Conservation (phyloP, 2,888 invertebrate species). For the Celastrina argiolus region DNA sequence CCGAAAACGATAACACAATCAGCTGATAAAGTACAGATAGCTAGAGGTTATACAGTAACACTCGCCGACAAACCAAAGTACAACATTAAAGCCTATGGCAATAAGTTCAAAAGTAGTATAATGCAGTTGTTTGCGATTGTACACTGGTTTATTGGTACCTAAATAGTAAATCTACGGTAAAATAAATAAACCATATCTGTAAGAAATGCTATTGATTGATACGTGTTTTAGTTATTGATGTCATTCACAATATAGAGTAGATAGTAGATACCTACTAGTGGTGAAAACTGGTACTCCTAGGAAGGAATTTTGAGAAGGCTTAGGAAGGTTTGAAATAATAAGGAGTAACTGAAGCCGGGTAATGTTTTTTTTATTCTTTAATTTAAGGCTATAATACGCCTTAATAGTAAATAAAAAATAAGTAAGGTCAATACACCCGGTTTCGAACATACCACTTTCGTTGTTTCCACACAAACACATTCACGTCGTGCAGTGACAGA, state of each 20-base stretch:
- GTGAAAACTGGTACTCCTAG: too few species aligned
- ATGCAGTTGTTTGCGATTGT: neutral
- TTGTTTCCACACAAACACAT: too few species aligned
- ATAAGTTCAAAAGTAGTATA: neutral
- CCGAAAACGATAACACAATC: constrained; percentile 34
- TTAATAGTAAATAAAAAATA: too few species aligned
- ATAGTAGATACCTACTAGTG: too few species aligned
- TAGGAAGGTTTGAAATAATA: too few species aligned
- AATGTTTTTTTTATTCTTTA: too few species aligned
- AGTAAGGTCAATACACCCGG: too few species aligned
- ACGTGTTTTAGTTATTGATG: neutral
- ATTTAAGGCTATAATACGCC: too few species aligned
- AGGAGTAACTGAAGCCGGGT: too few species aligned
- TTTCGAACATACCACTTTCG: too few species aligned
- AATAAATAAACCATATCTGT: neutral
- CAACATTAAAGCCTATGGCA: neutral
- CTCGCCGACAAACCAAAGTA: neutral
- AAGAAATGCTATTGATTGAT: neutral
- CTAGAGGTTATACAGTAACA: neutral
- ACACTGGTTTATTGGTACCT: neutral
- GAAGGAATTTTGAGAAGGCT: too few species aligned
- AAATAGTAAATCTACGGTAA: neutral
- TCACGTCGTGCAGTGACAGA: too few species aligned
- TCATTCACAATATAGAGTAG: neutral
- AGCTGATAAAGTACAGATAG: constrained; percentile 17